Evolutionary conservation across 2,797 vertebrate genomes (phyloP), one percentile per base, ranked within the genome.

Genomic region (Betta splendens): DNA sequence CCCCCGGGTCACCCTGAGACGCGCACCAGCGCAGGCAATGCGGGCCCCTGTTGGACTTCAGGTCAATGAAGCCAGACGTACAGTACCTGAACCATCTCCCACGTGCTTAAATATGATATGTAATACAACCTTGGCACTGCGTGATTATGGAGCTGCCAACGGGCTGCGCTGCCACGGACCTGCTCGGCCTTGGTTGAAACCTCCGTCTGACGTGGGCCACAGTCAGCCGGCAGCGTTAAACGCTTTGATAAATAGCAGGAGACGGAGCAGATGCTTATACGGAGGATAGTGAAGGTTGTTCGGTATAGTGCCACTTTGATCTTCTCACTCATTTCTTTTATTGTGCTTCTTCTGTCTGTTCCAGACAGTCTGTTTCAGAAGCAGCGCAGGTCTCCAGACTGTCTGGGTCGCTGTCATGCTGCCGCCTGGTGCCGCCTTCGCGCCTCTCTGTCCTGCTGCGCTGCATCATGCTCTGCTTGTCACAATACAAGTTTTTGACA

Each of bases 361-460:
- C 59, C 52, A 78, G 50, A 57, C 49, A 56, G 38, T 77, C 72
- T 76, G 52, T 80, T 84, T 75, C 59, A 43, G 23, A 68, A 44
- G 70, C 53, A 60, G 43, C 65, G 21, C 45, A 48, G 36, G 28
- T 77, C 69, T 71, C 79, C 45, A 69, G 75, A 72, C 52, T 53
- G 71, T 47, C 42, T 31, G 4, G 33, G 64, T 77, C 69, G 37
- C 66, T 81, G 75, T 83, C 64, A 82, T 77, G 60, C 84, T 85
- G 84, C 40, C 62, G 72, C 80, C 70, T 77, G 43, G 39, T 38
- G 39, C 51, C 59, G 64, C 55, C 69, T 75, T 79, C 64, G 72
- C 66, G 45, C 17, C 62, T 63, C 53, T 51, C 56, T 25, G 28
- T 46, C 49, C 50, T 53, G 51, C 31, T 57, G 26, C 36, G 12